Percentiles rank a stretch among this genome's conserved stretches.
Conservation (phyloP, 2,888 invertebrate species). For the Adelognathus sp. region DNA sequence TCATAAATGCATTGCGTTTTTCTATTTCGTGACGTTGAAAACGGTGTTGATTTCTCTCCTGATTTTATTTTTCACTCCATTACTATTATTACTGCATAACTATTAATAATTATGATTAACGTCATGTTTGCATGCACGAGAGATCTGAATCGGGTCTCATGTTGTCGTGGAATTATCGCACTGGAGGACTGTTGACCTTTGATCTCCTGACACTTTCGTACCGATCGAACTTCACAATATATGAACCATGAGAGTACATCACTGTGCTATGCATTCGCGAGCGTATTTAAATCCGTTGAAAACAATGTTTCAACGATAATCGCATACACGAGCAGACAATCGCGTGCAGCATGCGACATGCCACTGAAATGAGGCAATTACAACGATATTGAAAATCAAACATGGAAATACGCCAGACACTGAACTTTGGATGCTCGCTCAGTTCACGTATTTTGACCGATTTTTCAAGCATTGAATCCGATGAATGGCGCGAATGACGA, state of each 20-base stretch:
- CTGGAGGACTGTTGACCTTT: slow-evolving; percentile 43
- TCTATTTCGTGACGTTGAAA: no score
- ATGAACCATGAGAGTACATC: background rate
- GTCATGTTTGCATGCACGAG: background rate
- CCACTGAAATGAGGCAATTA: slow-evolving; percentile 54
- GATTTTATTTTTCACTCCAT: slow-evolving; percentile 24
- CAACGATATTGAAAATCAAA: slow-evolving; percentile 25
- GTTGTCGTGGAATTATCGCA: slow-evolving; percentile 37
- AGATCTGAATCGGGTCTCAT: slow-evolving; percentile 4
- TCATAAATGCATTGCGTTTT: no score
- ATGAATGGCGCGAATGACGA: background rate
- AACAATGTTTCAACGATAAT: slow-evolving; percentile 50
- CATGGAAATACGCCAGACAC: background rate
- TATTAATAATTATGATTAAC: background rate
- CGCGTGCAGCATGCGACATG: slow-evolving; percentile 64
- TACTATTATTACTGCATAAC: background rate
- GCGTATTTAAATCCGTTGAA: slow-evolving; percentile 21
- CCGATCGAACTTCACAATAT: slow-evolving; percentile 7
- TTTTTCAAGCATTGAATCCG: background rate
- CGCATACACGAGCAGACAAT: slow-evolving; percentile 47
- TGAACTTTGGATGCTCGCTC: slow-evolving; percentile 3
- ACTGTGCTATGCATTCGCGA: slow-evolving; percentile 29
- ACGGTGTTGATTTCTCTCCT: slow-evolving; percentile 40
- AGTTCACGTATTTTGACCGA: background rate
- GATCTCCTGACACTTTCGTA: slow-evolving; percentile 35